A percentile compares a stretch with the other conserved stretches of the same genome.
These are phyloP conservation scores for Drosophila bipectinata DNA, from an alignment of 1,140 invertebrate species.

Conservation along the genomic window DNA sequence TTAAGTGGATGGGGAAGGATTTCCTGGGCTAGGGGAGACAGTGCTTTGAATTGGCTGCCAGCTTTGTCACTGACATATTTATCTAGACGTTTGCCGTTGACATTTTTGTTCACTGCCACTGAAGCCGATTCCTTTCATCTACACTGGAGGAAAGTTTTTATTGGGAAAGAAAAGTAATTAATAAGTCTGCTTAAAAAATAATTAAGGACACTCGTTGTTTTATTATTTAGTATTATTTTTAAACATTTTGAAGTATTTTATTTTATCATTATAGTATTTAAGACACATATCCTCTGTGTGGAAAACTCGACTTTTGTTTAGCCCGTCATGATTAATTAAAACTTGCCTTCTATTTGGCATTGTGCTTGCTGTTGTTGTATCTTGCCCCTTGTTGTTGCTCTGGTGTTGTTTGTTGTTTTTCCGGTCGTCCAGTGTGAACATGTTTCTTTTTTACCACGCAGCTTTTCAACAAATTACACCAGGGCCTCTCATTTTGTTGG, in stretches of 20 bases:
- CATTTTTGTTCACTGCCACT: constrained; percentile 62
- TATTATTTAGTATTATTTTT: neutral
- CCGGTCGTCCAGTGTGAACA: constrained; percentile 38
- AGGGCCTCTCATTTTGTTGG: constrained; percentile 7
- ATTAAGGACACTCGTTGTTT: no score
- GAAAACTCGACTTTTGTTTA: constrained; percentile 58
- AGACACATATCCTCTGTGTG: neutral
- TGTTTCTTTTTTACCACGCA: constrained; percentile 63
- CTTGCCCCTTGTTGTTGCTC: constrained; percentile 14
- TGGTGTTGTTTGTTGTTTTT: constrained; percentile 19
- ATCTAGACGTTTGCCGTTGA: constrained; percentile 75
- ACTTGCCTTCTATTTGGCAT: constrained; percentile 45
- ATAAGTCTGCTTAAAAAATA: neutral
- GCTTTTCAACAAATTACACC: constrained; percentile 76
- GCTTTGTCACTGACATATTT: constrained; percentile 73
- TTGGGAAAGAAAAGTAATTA: neutral
- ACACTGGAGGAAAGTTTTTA: neutral
- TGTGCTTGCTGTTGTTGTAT: constrained; percentile 13
- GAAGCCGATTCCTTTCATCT: constrained; percentile 29
- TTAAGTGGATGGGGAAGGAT: neutral
- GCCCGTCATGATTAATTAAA: constrained; percentile 77
- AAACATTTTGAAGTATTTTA: neutral
- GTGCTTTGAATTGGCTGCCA: constrained; percentile 12
- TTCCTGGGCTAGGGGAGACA: neutral
- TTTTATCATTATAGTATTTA: neutral